These are phyloP conservation scores for Emydocephalus ijimae DNA, from an alignment of 2,113 vertebrate species.

Conservation along the genomic window DNA sequence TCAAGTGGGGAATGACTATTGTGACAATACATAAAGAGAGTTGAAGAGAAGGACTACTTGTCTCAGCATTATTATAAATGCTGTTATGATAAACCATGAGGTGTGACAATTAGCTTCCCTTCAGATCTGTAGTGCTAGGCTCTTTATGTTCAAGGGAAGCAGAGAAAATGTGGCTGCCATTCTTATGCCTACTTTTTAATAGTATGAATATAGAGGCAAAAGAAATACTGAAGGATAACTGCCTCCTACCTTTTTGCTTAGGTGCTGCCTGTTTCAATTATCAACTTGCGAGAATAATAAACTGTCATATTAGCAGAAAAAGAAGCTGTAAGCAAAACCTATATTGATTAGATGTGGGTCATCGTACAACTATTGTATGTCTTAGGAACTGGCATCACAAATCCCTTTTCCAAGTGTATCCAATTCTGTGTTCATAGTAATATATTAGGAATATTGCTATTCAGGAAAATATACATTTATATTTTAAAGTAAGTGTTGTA, in stretches of 20 bases:
- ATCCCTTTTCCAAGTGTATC: neutral
- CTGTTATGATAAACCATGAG: slow-evolving; percentile 4
- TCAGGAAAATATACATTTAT: neutral
- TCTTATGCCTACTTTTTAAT: slow-evolving; percentile 14
- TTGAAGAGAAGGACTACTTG: neutral
- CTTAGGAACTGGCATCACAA: neutral
- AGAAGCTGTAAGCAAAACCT: neutral
- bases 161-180: slow-evolving; percentile 10
- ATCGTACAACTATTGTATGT: neutral
- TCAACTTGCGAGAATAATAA: neutral
- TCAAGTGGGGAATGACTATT: neutral
- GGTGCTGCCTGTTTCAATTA: neutral
- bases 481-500: neutral
- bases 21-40: neutral
- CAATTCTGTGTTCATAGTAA: neutral
- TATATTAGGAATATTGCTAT: neutral
- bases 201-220: neutral
- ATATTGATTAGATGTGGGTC: neutral
- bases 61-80: rapidly evolving
- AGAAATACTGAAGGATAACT: rapidly evolving
- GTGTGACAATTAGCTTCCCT: slow-evolving; percentile 14
- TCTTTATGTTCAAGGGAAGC: slow-evolving; percentile 31
- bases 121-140: slow-evolving; percentile 30
- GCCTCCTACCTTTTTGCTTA: rapidly evolving
- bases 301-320: neutral